phyloP scores from a whole-genome alignment of 2,888 invertebrate genomes.

The Bhutanitis thaidina region DNA sequence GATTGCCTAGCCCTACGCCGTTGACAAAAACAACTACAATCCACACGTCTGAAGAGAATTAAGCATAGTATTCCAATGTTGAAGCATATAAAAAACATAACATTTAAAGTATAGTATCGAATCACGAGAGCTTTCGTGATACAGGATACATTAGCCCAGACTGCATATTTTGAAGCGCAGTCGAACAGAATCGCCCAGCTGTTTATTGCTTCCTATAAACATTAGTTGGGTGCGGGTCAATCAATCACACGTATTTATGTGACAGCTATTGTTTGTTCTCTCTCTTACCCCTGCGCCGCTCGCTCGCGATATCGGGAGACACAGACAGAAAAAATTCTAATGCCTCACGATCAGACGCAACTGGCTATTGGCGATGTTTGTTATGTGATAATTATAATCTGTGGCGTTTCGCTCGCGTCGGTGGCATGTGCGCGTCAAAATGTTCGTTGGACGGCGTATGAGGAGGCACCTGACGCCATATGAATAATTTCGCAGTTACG shows the following conservation, averaged over 20 bases:
- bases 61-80: too few species aligned
- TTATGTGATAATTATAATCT: neutral
- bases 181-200: constrained; percentile 58
- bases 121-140: too few species aligned
- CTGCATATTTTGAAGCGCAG: constrained; percentile 23
- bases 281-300: constrained; percentile 43
- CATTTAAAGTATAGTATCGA: too few species aligned
- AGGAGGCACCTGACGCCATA: constrained; percentile 65
- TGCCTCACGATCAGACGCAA: neutral
- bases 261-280: constrained; percentile 63
- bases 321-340: neutral
- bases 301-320: constrained; percentile 39
- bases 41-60: too few species aligned
- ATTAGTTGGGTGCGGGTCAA: constrained; percentile 72
- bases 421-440: neutral
- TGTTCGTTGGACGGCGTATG: constrained; percentile 10
- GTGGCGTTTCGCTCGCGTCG: neutral
- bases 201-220: constrained; percentile 71
- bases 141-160: constrained; percentile 11
- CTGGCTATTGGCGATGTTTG: neutral
- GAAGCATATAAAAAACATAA: too few species aligned
- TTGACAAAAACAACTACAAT: too few species aligned
- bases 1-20: too few species aligned
- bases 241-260: constrained; percentile 75
- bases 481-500: constrained; percentile 70